phyloP scores from a whole-genome alignment of 2,888 invertebrate genomes.

The Thysanoteuthis rhombus region DNA sequence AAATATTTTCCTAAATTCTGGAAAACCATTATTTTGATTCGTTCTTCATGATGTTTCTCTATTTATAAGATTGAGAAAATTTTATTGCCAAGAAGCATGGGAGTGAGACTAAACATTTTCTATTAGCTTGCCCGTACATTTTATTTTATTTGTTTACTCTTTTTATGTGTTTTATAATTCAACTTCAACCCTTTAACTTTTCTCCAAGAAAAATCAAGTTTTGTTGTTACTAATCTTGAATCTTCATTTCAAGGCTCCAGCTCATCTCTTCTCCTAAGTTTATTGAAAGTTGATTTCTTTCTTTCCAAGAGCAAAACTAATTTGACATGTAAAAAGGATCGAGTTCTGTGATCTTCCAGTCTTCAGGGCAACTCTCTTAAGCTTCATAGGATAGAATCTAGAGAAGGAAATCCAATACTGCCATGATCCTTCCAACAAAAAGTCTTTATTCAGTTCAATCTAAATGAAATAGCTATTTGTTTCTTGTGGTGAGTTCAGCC shows the following conservation, averaged over 20 bases:
- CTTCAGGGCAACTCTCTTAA: not conserved
- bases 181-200: too few relatives aligned
- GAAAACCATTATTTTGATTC: too few relatives aligned
- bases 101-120: too few relatives aligned
- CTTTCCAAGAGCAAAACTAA: not conserved
- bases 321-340: not conserved
- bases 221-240: not conserved
- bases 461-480: slow-evolving; percentile 12
- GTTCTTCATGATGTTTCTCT: too few relatives aligned
- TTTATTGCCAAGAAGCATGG: too few relatives aligned
- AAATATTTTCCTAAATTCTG: too few relatives aligned
- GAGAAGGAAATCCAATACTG: not conserved
- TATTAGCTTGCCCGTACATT: too few relatives aligned
- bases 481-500: not conserved
- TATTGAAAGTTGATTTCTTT: not conserved
- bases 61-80: too few relatives aligned
- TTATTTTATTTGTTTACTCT: too few relatives aligned
- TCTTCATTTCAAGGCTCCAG: not conserved
- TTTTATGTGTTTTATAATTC: too few relatives aligned
- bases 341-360: not conserved
- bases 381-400: not conserved
- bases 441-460: not conserved
- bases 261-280: not conserved
- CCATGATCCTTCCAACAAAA: not conserved
- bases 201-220: too few relatives aligned